Conservation (phyloP, 2,797 vertebrate species). For the Centropyge bicolor region DNA sequence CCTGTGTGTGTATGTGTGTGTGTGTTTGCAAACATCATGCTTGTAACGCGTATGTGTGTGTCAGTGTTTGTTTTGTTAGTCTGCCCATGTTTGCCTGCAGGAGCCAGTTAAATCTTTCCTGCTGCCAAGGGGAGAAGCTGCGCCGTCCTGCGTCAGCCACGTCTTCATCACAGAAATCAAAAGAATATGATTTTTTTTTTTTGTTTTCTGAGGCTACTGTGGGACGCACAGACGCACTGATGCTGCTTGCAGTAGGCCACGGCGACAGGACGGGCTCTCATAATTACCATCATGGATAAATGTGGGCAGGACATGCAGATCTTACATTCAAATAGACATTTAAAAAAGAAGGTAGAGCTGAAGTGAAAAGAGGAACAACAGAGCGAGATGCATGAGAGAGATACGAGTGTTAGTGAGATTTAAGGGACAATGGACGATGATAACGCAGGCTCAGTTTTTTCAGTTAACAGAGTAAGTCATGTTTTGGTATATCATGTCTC, state of each 20-base stretch:
- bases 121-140: constrained; percentile 45
- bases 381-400: neutral
- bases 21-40: constrained; percentile 10
- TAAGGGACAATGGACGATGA: neutral
- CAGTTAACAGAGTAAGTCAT: too few species aligned
- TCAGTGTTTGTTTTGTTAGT: constrained; percentile 46
- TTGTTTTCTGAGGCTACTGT: constrained; percentile 32
- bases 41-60: constrained; percentile 28
- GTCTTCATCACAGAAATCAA: constrained; percentile 52
- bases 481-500: neutral
- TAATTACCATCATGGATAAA: neutral
- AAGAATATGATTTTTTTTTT: constrained; percentile 41
- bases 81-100: constrained; percentile 42
- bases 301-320: neutral
- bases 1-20: neutral
- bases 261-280: constrained; percentile 9
- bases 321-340: neutral
- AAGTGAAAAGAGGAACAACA: neutral
- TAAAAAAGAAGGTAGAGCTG: neutral
- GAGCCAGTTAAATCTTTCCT: constrained; percentile 39
- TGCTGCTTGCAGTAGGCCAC: constrained; percentile 10
- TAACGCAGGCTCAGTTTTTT: too few species aligned
- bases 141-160: constrained; percentile 33
- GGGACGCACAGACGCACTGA: constrained; percentile 14
- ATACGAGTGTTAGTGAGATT: constrained; percentile 1